Evolutionary conservation across 53 echinoderm and acorn worm genomes (phyloP), one percentile per base, ranked within the genome.

Genomic region (Hippasteria phrygiana): DNA sequence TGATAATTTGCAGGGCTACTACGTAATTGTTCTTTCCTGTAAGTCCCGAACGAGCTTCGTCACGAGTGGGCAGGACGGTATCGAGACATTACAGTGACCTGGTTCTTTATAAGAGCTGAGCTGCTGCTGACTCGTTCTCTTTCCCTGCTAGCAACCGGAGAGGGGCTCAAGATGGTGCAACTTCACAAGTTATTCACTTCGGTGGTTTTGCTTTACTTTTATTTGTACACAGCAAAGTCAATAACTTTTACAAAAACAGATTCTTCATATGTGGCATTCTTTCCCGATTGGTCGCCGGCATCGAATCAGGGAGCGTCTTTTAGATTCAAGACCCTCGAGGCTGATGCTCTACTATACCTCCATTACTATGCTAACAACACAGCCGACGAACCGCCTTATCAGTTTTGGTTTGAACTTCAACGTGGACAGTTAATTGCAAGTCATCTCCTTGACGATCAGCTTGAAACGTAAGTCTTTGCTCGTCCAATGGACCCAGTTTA

Each of bases 391-490:
- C 78, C 89, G n/a, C 51, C 51, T 32, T 89, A 89, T 37, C 78
- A 48, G 27, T 89, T 89, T 71, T 78, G 89, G 78, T 46, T 89
- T 37, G 89, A 89, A 39, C 71, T 89, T 16, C 62, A 54, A 79
- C 70, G 36, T 28, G 89, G 74, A 5, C 37, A 89, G 45, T 72
- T 89, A 9, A 54, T 78, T 78, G 89, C 89, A n/a, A 89, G 71
- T 17, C 89, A 89, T 71, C 70, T 78, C 35, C 79, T 89, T 51
- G 80, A 89, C 54, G 66, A 29, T 43, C 70, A 67, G 28, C 36
- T 89, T 4, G 89, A 89, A 41, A 89, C 71, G 89, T 89, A 89
- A 89, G 89, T 89, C n/a, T n/a, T n/a, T n/a, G n/a, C n/a, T n/a
- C n/a, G n/a, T n/a, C n/a, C n/a, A n/a, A n/a, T n/a, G n/a, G n/a